phyloP scores from a whole-genome alignment of 2,797 vertebrate genomes.

The Tiaroga cobitis region DNA sequence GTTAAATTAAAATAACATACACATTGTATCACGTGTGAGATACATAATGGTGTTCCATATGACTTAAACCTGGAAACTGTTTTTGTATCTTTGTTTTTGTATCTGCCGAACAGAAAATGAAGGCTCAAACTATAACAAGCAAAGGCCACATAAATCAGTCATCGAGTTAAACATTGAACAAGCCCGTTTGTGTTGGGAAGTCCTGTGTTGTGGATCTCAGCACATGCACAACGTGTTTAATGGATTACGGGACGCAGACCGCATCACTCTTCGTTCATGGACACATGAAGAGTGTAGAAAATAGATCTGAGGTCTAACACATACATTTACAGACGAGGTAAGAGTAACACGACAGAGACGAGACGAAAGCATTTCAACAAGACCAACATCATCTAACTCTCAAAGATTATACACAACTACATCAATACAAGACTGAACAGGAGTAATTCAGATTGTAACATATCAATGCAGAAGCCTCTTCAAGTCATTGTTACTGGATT shows the following conservation, averaged over 20 bases:
- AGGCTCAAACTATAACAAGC: not conserved
- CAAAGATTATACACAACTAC: constrained; percentile 1
- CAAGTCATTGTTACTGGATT: constrained; percentile 75
- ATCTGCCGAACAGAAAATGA: not conserved
- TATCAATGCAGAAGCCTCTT: constrained; percentile 66
- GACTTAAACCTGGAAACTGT: not conserved
- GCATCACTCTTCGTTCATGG: not conserved
- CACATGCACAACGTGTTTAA: not conserved
- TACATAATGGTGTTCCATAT: not conserved
- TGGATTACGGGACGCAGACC: not conserved
- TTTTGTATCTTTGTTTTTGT: too few relatives aligned
- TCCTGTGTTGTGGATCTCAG: not conserved
- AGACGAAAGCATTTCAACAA: not conserved
- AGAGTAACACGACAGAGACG: not conserved
- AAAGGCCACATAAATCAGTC: not conserved
- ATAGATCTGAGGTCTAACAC: constrained; percentile 4
- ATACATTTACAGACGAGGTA: not conserved
- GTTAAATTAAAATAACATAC: not conserved
- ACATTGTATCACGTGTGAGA: not conserved
- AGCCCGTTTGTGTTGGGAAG: not conserved
- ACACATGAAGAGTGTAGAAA: not conserved
- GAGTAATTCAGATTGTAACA: constrained; percentile 66
- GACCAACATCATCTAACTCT: not conserved
- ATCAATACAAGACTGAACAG: not conserved
- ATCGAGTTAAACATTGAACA: not conserved